Base-by-base conservation (phyloP, 2,113 vertebrate genomes). In the Pygoscelis adeliae region DNA sequence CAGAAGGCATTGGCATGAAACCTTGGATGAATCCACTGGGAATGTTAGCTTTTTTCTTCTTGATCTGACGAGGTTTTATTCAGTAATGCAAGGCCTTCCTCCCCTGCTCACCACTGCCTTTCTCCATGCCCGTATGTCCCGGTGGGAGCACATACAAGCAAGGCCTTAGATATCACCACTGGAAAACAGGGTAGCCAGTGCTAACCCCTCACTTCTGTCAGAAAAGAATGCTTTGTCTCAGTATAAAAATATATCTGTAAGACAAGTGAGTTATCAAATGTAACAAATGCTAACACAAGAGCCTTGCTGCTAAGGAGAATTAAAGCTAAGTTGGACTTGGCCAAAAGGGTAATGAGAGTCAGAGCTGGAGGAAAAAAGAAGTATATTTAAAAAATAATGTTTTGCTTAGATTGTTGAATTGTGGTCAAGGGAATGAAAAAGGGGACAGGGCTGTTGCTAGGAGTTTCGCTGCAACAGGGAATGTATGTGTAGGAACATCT, bases 401-500 rank as follows among this genome's bases (percentile, higher is more conserved):
- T 98, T 96, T 97, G 69, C 95, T 98, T 98, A 96, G 69, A 61
- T 77, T 90, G 67, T 80, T 82, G 90, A 92, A 70, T 74, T 93
- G 95, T 73, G 96, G 96, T 98, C 81, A 95, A 89, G 61, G 66
- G 87, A 96, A 85, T 85, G 93, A 87, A 89, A 84, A 90, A 61
- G 38, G 72, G 94, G 58, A 90, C 65, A 69, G 47, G 65, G 65
- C 83, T 81, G 87, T 40, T 97, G 81, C 83, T 89, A 65, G 89
- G 69, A 73, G 86, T 89, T 95, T 89, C 20, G 10, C 42, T 85
- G 94, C 0, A 42, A 90, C 62, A 86, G 89, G 52, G 89, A 58
- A 77, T 55, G 66, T 74, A 46, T 83, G 83, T 87, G 96, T 87
- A 98, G 95, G 89, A 98, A 97, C 97, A 98, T 97, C 97, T 98